Evolutionary conservation across 2,113 vertebrate species (phyloP), one percentile per base, ranked within the genome.

Genomic region (Gulo gulo): DNA sequence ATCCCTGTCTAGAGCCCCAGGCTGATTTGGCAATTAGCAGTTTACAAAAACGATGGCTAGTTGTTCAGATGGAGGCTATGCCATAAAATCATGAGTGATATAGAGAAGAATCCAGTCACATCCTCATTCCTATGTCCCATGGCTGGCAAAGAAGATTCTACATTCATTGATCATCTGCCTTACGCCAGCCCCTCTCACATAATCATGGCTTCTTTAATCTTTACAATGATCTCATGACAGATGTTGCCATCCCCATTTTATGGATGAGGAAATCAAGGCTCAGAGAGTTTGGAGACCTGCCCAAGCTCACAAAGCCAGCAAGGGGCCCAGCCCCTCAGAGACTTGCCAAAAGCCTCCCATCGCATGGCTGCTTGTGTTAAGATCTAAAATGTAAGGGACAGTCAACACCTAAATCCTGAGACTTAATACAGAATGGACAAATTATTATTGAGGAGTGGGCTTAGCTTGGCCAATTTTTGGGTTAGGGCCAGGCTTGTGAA

Each of bases 11-110:
- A 20, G 0, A 78, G 92, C 93, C 26, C 0, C 74, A 29, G 92
- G 92, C 82, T 96, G 76, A 55, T 80, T 81, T 85, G 79, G 61
- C 89, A 91, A 92, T 96, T 71, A 95, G 81, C 90, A 90, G 18
- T 57, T 96, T 94, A 74, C 47, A 88, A 78, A 89, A 95, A 80
- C 11, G 74, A 61, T 6, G 39, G n/a, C 80, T 63, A 16, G 26
- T 12, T 93, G 61, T 79, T 67, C 57, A 10, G 42, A 57, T 31
- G 52, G 57, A 83, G 24, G 39, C 73, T 81, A 29, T 0, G 2
- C 83, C 52, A 20, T 61, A 78, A 76, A 88, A 82, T 52, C 52
- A 7, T 0, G 15, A 57, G 26, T 12, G 52, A 71, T 1, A 1
- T 0, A n/a, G 81, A 83, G 42, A 65, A 57, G 50, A 85, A 71